Percentiles rank a stretch among this genome's conserved stretches.
phyloP scores from a whole-genome alignment of 2,888 invertebrate genomes.

The Epinotia ramella region DNA sequence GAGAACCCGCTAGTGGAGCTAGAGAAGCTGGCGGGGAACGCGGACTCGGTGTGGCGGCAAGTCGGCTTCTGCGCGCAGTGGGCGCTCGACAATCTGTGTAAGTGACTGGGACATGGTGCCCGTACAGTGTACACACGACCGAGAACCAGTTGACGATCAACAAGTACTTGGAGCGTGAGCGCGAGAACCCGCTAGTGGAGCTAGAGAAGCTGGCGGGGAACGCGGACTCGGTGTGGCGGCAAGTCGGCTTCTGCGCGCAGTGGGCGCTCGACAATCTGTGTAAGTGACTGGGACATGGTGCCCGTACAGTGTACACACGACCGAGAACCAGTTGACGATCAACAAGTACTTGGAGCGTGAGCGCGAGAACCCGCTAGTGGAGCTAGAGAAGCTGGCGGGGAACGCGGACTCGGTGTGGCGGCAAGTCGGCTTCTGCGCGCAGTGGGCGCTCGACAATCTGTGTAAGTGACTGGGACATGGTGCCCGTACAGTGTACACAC shows the following conservation, averaged over 20 bases:
- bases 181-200: slow-evolving; percentile 87
- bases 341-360: slow-evolving; percentile 86
- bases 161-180: slow-evolving; percentile 85
- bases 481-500: slow-evolving; percentile 85
- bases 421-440: slow-evolving; percentile 96
- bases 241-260: slow-evolving; percentile 96
- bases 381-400: slow-evolving; percentile 88
- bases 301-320: slow-evolving; percentile 87
- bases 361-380: slow-evolving; percentile 87
- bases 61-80: slow-evolving; percentile 97
- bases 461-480: slow-evolving; percentile 70
- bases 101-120: slow-evolving; percentile 51
- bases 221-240: slow-evolving; percentile 88
- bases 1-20: slow-evolving; percentile 89
- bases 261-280: slow-evolving; percentile 97
- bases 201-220: slow-evolving; percentile 89
- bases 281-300: slow-evolving; percentile 55
- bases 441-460: slow-evolving; percentile 96
- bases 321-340: slow-evolving; percentile 94
- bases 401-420: slow-evolving; percentile 88
- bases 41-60: slow-evolving; percentile 90
- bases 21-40: slow-evolving; percentile 87
- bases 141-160: slow-evolving; percentile 94
- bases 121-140: slow-evolving; percentile 88
- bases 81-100: slow-evolving; percentile 95